Percentiles rank a stretch among this genome's conserved stretches.
These are phyloP conservation scores for Antheraea mylitta DNA, from an alignment of 1,140 invertebrate species.

Conservation along the genomic window DNA sequence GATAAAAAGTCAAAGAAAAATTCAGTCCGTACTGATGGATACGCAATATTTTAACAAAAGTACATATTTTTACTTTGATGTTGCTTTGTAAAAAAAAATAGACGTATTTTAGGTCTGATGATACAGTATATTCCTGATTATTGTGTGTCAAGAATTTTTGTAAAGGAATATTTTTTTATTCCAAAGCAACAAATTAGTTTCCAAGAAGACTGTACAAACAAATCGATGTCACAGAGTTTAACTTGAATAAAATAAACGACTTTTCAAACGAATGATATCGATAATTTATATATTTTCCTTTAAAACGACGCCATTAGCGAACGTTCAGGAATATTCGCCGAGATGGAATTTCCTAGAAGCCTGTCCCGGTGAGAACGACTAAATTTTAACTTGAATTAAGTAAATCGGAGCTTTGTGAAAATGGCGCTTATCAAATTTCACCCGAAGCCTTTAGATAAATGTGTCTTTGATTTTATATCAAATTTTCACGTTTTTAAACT, in stretches of 20 bases:
- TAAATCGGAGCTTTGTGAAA: constrained; percentile 34
- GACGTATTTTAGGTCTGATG: too few relatives aligned
- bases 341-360: not conserved
- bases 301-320: constrained; percentile 64
- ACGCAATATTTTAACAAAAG: too few relatives aligned
- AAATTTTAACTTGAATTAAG: constrained; percentile 47
- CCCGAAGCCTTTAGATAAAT: constrained; percentile 20
- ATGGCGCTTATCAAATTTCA: constrained; percentile 39
- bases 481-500: constrained; percentile 17
- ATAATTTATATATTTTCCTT: constrained; percentile 72
- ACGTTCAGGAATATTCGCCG: constrained; percentile 31
- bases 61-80: too few relatives aligned
- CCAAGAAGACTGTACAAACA: not conserved
- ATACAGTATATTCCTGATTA: too few relatives aligned
- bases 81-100: too few relatives aligned
- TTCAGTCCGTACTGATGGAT: too few relatives aligned
- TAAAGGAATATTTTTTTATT: too few relatives aligned
- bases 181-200: too few relatives aligned
- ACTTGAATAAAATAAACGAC: constrained; percentile 16
- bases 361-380: constrained; percentile 13
- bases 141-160: too few relatives aligned
- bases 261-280: constrained; percentile 53
- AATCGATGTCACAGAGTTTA: not conserved
- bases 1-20: too few relatives aligned
- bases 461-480: constrained; percentile 25